Evolutionary conservation across 2,113 vertebrate species (phyloP), one percentile per base, ranked within the genome.

Genomic region (Coturnix japonica): DNA sequence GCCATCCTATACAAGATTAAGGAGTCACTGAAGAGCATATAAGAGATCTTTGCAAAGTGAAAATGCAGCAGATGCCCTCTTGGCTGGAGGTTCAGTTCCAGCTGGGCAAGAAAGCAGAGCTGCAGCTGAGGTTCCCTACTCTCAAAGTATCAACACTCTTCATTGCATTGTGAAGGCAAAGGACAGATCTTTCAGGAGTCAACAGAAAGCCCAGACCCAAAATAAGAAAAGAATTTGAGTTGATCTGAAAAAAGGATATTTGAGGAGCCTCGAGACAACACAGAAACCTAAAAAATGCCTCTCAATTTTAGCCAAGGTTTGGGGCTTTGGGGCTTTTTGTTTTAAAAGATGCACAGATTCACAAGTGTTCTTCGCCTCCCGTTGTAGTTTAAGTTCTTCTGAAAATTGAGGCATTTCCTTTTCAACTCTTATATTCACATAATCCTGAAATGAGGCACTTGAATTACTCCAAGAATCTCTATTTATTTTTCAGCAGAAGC

Each of bases 401-500:
- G 59, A 77, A 80, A 94, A 73, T 33, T 1, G 30, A 66, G 82
- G 46, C 11, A n/a, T 56, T 82, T 91, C 57, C 66, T 22, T 30
- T 54, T 71, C 49, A 80, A 26, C n/a, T 7, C 30, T 82, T 67
- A 64, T 13, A 54, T 81, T 63, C 71, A 53, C 21, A 43, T 35
- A 91, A 82, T 51, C 51, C 79, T 31, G 7, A 82, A 92, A 57
- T 28, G 61, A 87, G 87, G 70, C 1, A 0, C 28, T 35, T 65
- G 57, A 72, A 69, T 75, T 75, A 79, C 33, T 46, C 63, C 66
- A 92, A 79, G 41, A 84, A 76, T 66, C 65, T 78, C 61, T 13
- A 13, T 66, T 83, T 70, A n/a, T 83, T 86, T 81, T 44, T 57
- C 63, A 87, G 66, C 53, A 92, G 81, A 64, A 28, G 22, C 72